A percentile compares a stretch with the other conserved stretches of the same genome.
phyloP scores from a whole-genome alignment of 2,113 vertebrate genomes.

The Anoplopoma fimbria region DNA sequence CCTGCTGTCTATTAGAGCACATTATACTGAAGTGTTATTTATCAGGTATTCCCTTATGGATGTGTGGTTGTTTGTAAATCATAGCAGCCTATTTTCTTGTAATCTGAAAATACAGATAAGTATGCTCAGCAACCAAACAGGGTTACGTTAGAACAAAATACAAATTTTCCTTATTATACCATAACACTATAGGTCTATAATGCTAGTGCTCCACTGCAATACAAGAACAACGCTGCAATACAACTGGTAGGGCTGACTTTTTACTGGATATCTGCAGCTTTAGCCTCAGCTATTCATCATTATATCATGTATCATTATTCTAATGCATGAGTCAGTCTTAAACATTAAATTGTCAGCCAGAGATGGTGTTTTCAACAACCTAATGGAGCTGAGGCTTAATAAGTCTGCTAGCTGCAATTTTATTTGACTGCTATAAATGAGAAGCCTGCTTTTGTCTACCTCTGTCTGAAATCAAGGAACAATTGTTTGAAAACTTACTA shows the following conservation, averaged over 20 bases:
- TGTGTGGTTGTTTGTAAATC: neutral
- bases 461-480: neutral
- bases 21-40: neutral
- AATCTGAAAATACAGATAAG: neutral
- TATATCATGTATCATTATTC: neutral
- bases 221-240: neutral
- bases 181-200: neutral
- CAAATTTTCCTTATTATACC: neutral
- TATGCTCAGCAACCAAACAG: neutral
- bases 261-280: neutral
- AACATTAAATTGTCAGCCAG: neutral
- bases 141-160: neutral
- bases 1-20: neutral
- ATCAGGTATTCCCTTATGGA: neutral
- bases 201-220: neutral
- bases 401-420: no score
- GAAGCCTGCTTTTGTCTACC: neutral
- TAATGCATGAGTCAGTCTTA: neutral
- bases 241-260: neutral
- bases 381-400: neutral
- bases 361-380: neutral
- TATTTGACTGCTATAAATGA: neutral
- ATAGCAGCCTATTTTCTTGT: neutral
- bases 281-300: neutral
- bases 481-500: neutral